Percentiles rank a stretch among this genome's conserved stretches.
phyloP scores from a whole-genome alignment of 2,113 vertebrate genomes.

The Amblyornis subalaris region DNA sequence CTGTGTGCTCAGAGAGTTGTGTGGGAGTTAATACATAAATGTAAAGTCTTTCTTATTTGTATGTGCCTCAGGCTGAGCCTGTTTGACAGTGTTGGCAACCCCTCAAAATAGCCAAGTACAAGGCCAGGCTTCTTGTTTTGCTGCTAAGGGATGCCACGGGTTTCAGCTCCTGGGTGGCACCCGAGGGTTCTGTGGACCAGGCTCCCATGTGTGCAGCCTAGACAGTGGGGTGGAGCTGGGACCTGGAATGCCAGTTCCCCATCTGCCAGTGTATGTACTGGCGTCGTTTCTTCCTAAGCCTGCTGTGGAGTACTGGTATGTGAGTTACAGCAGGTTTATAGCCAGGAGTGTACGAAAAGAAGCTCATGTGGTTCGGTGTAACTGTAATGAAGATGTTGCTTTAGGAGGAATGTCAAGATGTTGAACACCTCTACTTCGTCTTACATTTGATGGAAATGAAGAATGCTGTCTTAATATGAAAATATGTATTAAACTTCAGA shows the following conservation, averaged over 20 bases:
- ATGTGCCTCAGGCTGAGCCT: background rate
- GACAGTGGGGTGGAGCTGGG: background rate
- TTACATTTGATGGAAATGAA: background rate
- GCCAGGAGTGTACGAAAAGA: background rate
- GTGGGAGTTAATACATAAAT: background rate
- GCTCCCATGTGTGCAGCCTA: fast-evolving
- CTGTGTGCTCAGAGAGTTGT: background rate
- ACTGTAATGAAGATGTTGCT: background rate
- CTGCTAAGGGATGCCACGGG: background rate
- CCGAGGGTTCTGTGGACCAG: background rate
- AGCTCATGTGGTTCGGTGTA: background rate
- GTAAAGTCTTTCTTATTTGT: background rate
- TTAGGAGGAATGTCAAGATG: background rate
- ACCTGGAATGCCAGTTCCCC: background rate
- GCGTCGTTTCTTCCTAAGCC: background rate
- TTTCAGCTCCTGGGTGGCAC: background rate
- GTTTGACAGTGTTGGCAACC: background rate
- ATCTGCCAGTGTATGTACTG: background rate
- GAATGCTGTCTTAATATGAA: background rate
- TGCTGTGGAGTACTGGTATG: background rate
- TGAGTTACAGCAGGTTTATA: background rate
- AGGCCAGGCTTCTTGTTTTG: background rate
- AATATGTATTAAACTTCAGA: background rate
- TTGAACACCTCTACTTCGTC: background rate
- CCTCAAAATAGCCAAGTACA: background rate